Evolutionary conservation across 2,888 invertebrate genomes (phyloP).

Genomic region (Pseudanteris insignis): DNA sequence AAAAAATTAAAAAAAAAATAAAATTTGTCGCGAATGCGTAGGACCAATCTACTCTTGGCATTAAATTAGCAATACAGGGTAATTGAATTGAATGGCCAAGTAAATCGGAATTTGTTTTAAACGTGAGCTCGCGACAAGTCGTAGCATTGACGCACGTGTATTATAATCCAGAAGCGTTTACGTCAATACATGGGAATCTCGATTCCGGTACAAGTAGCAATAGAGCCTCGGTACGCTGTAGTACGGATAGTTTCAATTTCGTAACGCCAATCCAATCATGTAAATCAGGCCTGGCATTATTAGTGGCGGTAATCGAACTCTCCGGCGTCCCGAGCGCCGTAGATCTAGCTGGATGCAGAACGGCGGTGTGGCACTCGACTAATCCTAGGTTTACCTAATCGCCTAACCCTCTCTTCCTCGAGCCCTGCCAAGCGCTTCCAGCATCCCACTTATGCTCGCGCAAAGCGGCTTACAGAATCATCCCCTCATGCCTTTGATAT

Average conservation of each 20-base stretch:
- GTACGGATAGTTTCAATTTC: slow-evolving; percentile 62
- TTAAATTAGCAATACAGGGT: slow-evolving; percentile 8
- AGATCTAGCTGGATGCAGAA: slow-evolving; percentile 46
- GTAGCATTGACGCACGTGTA: slow-evolving; percentile 28
- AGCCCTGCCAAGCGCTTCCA: slow-evolving; percentile 48
- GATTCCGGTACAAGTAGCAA: slow-evolving; percentile 46
- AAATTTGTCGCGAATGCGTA: no score
- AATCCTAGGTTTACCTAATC: slow-evolving; percentile 66
- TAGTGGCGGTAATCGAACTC: slow-evolving; percentile 61
- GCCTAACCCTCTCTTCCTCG: slow-evolving; percentile 56
- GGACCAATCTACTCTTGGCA: slow-evolving; percentile 1
- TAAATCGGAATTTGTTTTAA: slow-evolving; percentile 14
- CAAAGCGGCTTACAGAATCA: slow-evolving; percentile 64
- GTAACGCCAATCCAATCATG: slow-evolving; percentile 66
- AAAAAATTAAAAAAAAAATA: no score
- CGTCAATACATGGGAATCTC: slow-evolving; percentile 43
- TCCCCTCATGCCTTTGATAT: slow-evolving; percentile 49
- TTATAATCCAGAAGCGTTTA: slow-evolving; percentile 33
- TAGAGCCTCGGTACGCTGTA: slow-evolving; percentile 19
- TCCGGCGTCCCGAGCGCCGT: slow-evolving; percentile 42
- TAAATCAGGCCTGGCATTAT: slow-evolving; percentile 65
- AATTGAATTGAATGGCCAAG: slow-evolving; percentile 16
- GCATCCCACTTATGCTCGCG: slow-evolving; percentile 57
- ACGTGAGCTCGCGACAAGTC: slow-evolving; percentile 15
- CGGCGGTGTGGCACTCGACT: slow-evolving; percentile 50